These are phyloP conservation scores for Myripristis jacobus DNA, from an alignment of 2,797 vertebrate genomes.

Conservation along the genomic window DNA sequence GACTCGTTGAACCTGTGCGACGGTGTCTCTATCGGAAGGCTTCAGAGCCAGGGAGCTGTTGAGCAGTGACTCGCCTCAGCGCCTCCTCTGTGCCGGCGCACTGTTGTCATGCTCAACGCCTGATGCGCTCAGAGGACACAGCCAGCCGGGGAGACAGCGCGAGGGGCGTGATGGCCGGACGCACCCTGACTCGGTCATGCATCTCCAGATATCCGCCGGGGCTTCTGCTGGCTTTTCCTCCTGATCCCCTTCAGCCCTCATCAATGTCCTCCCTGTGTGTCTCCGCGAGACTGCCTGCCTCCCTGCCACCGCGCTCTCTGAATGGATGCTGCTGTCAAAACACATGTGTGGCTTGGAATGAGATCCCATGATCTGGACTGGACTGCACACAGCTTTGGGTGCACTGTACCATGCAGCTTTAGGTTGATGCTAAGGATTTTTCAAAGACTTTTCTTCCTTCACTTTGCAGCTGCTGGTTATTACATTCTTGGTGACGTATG, in stretches of 20 bases:
- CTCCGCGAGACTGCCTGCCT: constrained; percentile 55
- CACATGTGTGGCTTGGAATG: constrained; percentile 62
- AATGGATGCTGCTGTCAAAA: constrained; percentile 66
- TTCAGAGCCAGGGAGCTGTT: constrained; percentile 32
- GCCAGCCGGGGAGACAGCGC: constrained; percentile 43
- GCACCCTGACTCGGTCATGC: constrained; percentile 57
- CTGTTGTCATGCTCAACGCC: constrained; percentile 56
- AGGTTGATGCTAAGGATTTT: constrained; percentile 46
- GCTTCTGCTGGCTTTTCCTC: constrained; percentile 62
- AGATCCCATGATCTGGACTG: constrained; percentile 69
- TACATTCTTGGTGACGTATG: constrained; percentile 54
- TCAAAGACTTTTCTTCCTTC: constrained; percentile 42
- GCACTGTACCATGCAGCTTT: constrained; percentile 49
- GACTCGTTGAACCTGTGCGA: constrained; percentile 66
- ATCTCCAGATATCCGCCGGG: constrained; percentile 61
- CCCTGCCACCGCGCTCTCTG: constrained; percentile 46
- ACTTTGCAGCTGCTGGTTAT: constrained; percentile 39
- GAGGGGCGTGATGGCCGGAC: constrained; percentile 73
- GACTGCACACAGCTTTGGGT: constrained; percentile 45
- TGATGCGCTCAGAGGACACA: constrained; percentile 69
- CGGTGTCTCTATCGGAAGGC: constrained; percentile 43
- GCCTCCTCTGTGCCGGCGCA: constrained; percentile 37
- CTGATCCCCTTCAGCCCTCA: constrained; percentile 61
- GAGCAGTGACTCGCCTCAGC: constrained; percentile 52
- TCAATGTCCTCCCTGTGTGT: constrained; percentile 57